Percentiles rank a stretch among this genome's conserved stretches.
Evolutionary conservation across 2,113 vertebrate genomes (phyloP).

Genomic region (Callorhinus ursinus): DNA sequence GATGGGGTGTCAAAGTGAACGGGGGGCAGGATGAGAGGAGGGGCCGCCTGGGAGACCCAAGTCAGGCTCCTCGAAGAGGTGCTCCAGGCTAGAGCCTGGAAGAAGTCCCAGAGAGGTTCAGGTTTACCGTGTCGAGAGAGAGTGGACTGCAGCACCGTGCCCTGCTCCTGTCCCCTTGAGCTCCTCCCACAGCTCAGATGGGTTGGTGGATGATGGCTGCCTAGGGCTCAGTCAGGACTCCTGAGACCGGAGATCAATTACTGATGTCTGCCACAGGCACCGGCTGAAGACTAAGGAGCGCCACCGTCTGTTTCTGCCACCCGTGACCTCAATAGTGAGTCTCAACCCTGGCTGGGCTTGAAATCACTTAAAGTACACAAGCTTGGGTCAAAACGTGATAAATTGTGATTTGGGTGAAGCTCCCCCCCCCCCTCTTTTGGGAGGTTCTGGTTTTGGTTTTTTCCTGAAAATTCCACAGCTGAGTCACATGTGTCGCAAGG

Average conservation of each 20-base stretch:
- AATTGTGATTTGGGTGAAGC: background rate
- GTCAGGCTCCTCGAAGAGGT: accelerated
- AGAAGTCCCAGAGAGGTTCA: background rate
- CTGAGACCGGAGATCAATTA: background rate
- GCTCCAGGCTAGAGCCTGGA: background rate
- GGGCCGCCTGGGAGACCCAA: background rate
- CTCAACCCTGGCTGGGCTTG: background rate
- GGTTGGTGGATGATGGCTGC: background rate
- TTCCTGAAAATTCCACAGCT: background rate
- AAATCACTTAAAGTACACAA: background rate
- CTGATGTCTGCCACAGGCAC: background rate
- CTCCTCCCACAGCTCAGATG: background rate
- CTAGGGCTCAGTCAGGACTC: background rate
- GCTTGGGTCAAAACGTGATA: background rate
- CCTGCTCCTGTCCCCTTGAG: background rate
- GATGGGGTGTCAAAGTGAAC: background rate
- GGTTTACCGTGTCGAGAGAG: background rate
- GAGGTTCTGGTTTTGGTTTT: background rate
- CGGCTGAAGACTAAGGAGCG: background rate
- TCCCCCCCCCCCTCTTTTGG: background rate
- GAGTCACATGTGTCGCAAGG: background rate
- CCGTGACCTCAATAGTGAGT: background rate
- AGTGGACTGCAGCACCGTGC: too few relatives aligned
- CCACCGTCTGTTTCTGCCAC: background rate
- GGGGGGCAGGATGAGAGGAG: background rate